Base-by-base conservation (phyloP, 2,797 vertebrate species). In the Trematomus bernacchii region DNA sequence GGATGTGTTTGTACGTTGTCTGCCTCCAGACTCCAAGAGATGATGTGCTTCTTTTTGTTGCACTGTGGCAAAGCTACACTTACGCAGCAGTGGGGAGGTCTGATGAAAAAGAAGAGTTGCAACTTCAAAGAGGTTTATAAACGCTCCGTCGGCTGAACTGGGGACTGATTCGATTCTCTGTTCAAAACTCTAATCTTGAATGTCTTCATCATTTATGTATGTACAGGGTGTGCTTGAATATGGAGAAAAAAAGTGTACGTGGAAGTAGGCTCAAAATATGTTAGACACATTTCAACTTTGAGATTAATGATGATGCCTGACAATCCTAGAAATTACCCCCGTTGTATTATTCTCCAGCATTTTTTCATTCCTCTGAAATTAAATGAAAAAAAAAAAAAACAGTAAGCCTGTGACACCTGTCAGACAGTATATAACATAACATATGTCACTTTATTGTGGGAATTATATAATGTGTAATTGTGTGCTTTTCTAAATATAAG, bases 61-160 rank as follows among this genome's bases (percentile, higher is more conserved):
- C 85, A 51, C 80, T 77, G 87, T 84, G 83, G 77, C 80, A 79
- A 50, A 85, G 72, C 63, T 59, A 62, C 70, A 76, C 71, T 67
- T 61, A 77, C 33, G 88, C 84, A 80, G 78, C 72, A 23, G 66
- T 64, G 71, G 64, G 76, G 47, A 59, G 42, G 15, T 78, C 57
- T 78, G 42, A 3, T 3, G 42, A 21, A 79, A 9, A 55, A 84
- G 27, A 88, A 90, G 80, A 85, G 69, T 61, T 66, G 67, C 80
- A 90, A 92, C 85, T 89, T 88, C 79, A 84, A 71, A 82, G 76
- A 75, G 76, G 46, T 1, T 62, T 66, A 79, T 63, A 58, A 67
- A 43, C 51, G 77, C 46, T 43, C 4, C 37, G 72, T 21, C 3
- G 4, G 44, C 40, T 7, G 23, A 51, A 53, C 16, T n/a, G 1